Evolutionary conservation across 2,797 vertebrate genomes (phyloP).

Genomic region (Ptychadena robeensis): DNA sequence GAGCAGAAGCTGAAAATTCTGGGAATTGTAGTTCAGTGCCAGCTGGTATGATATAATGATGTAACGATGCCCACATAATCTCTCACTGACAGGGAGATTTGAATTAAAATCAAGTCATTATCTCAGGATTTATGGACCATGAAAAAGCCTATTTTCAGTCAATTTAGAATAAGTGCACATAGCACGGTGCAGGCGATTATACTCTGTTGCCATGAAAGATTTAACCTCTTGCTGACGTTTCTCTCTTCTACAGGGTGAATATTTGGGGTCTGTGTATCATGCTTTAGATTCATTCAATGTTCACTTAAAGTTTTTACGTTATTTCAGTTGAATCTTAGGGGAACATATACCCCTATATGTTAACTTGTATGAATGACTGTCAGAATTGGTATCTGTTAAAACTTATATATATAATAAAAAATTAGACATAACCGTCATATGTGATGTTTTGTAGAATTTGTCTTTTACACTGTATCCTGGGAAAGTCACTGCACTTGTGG

Average conservation of each 20-base stretch:
- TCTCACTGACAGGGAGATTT: no score
- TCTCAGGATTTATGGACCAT: not conserved
- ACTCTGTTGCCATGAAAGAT: no score
- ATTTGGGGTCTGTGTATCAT: no score
- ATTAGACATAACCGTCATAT: no score
- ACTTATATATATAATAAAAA: no score
- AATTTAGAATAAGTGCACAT: not conserved
- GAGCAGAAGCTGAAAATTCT: no score
- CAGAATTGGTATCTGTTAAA: no score
- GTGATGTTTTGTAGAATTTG: slow-evolving; percentile 78
- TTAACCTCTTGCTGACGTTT: not conserved
- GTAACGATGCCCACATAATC: no score
- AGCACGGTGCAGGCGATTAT: no score
- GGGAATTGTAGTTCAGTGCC: no score
- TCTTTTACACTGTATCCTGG: slow-evolving; percentile 89
- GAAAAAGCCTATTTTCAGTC: not conserved
- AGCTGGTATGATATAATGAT: not conserved
- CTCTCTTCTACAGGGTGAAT: no score
- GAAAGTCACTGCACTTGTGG: slow-evolving; percentile 90
- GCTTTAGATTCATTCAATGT: not conserved
- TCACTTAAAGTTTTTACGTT: no score
- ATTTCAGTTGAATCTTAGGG: not conserved
- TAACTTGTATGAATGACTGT: not conserved
- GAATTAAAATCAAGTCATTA: not conserved
- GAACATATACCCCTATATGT: not conserved